These are phyloP conservation scores for Grantiella picta DNA, from an alignment of 2,113 vertebrate genomes.

Conservation along the genomic window DNA sequence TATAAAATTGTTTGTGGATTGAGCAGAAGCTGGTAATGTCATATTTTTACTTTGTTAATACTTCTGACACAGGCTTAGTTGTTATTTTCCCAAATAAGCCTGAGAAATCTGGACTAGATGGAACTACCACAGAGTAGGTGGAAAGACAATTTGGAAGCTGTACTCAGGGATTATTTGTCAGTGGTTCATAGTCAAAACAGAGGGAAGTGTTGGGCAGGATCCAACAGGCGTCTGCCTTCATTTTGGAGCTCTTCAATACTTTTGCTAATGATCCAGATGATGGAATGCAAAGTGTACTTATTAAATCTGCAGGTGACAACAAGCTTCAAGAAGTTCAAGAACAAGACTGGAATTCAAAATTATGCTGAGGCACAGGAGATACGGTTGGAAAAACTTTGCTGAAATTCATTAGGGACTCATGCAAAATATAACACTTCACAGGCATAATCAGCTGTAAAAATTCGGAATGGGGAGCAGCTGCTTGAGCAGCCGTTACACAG, in stretches of 20 bases:
- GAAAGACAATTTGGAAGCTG: background rate
- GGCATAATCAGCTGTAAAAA: conserved; percentile 49
- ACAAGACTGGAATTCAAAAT: conserved; percentile 37
- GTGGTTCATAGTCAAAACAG: background rate
- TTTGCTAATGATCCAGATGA: conserved; percentile 26
- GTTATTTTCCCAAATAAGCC: background rate
- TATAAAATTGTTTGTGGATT: background rate
- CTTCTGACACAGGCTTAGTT: background rate
- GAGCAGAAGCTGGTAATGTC: background rate
- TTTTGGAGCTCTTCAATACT: conserved; percentile 16
- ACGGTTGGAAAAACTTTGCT: background rate
- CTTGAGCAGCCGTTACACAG: background rate
- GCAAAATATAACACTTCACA: conserved; percentile 14
- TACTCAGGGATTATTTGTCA: background rate
- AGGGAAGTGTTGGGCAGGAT: background rate
- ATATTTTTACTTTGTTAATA: background rate
- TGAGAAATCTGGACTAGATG: background rate
- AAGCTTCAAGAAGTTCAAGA: conserved; percentile 27
- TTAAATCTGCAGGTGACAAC: conserved; percentile 55
- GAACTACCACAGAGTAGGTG: background rate
- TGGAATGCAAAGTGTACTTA: conserved; percentile 29
- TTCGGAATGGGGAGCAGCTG: background rate
- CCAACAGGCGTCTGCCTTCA: background rate
- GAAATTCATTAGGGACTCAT: background rate
- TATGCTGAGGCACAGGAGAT: background rate